Evolutionary conservation across 2,113 vertebrate genomes (phyloP).

Genomic region (Halichoerus grypus): DNA sequence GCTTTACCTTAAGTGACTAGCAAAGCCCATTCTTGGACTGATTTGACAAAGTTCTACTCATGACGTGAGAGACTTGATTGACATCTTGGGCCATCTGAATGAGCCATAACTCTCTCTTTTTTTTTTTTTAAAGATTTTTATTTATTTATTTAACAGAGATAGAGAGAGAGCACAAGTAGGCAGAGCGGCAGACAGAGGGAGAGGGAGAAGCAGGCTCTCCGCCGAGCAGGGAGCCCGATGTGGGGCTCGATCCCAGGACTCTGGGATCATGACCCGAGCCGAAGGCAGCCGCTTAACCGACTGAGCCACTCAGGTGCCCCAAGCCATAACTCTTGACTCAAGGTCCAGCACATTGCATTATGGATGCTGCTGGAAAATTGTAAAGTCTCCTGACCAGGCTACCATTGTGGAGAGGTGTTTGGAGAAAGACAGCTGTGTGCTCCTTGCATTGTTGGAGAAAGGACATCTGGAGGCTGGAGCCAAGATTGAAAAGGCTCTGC

Average conservation of each 20-base stretch:
- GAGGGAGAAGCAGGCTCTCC: too few relatives aligned
- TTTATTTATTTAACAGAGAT: too few relatives aligned
- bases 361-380: background rate
- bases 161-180: too few relatives aligned
- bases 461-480: background rate
- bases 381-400: background rate
- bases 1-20: background rate
- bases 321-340: constrained; percentile 14
- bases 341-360: background rate
- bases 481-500: background rate
- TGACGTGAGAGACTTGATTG: background rate
- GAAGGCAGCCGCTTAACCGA: too few relatives aligned
- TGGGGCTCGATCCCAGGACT: too few relatives aligned
- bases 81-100: background rate
- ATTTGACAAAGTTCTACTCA: constrained; percentile 1
- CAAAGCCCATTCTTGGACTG: background rate
- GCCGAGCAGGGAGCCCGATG: too few relatives aligned
- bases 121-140: too few relatives aligned
- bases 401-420: background rate
- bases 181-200: too few relatives aligned
- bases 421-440: background rate
- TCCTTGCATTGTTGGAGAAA: constrained; percentile 19
- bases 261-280: too few relatives aligned
- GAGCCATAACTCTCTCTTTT: background rate
- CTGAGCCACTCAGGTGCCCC: too few relatives aligned